phyloP scores from a whole-genome alignment of 2,797 vertebrate species.

The Margarornis squamiger region DNA sequence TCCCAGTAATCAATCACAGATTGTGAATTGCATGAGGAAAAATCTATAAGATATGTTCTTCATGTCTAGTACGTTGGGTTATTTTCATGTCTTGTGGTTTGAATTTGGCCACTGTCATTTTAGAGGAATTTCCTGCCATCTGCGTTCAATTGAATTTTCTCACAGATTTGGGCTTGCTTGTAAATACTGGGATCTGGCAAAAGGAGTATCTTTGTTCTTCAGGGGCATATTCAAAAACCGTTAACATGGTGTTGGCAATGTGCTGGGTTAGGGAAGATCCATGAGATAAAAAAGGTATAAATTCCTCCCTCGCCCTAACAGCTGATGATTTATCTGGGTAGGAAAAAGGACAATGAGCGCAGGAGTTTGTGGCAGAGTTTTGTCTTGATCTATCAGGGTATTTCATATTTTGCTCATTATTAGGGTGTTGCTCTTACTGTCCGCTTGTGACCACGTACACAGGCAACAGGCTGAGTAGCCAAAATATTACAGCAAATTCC shows the following conservation, averaged over 20 bases:
- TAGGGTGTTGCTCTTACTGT: conserved; percentile 5
- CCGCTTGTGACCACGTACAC: conserved; percentile 5
- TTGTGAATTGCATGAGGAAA: conserved; percentile 82
- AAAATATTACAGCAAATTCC: conserved; percentile 32
- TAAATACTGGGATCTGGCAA: conserved; percentile 91
- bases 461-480: conserved; percentile 4
- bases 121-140: conserved; percentile 98
- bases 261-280: conserved; percentile 59
- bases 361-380: conserved; percentile 31
- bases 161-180: conserved; percentile 91
- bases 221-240: conserved; percentile 78
- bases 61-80: conserved; percentile 83
- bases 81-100: conserved; percentile 93
- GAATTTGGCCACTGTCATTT: conserved; percentile 95
- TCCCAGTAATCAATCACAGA: conserved; percentile 84
- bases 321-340: conserved; percentile 47
- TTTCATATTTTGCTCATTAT: conserved; percentile 44
- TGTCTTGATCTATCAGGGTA: background rate
- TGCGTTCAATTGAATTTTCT: conserved; percentile 94
- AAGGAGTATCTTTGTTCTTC: conserved; percentile 83
- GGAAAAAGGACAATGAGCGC: background rate
- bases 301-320: conserved; percentile 1
- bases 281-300: conserved; percentile 67
- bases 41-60: conserved; percentile 82
- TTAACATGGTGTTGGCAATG: conserved; percentile 69